Evolutionary conservation across 2,888 invertebrate species (phyloP), one percentile per base, ranked within the genome.

Genomic region (Rhopalosiphum nymphaeae): DNA sequence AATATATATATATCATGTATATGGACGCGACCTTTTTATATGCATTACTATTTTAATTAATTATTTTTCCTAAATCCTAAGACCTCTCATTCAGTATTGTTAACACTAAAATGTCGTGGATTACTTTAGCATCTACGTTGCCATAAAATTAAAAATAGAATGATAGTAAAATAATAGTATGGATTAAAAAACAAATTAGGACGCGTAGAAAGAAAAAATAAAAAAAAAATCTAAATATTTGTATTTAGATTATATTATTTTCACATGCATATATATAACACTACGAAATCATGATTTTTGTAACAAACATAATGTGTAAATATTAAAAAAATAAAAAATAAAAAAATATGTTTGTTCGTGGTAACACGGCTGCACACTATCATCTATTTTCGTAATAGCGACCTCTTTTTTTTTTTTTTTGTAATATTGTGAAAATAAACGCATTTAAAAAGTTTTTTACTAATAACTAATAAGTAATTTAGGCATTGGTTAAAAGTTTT

Each of bases 11-110:
- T n/a, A 67, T n/a, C n/a, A 7, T 78, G 78, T 78, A 25, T 9
- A 78, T 78, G 36, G 9, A 78, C 36, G 36, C 36, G 78, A 78
- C 36, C 21, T 78, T 78, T 78, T 78, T 36, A 78, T 42, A 9
- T 53, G 21, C 36, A 21, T 78, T 78, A 25, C 78, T 42, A 67
- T 90, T 90, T 61, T 90, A 90, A 46, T 61, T 90, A 90, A 61
- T 61, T 90, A 67, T 46, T 46, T 90, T 29, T 36, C n/a, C 49
- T 36, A 42, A 78, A 36, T 42, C 89, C 26, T 25, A 53, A 89
- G 21, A 56, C 56, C 42, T 86, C 11, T 56, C 42, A 57, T 89
- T 26, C 42, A 57, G 89, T 29, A 89, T 89, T 29, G 56, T 89
- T 57, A 57, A 89, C 89, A 44, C n/a, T 49, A 16, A 89, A 56